Base-by-base conservation (phyloP, 2,888 invertebrate genomes). In the Lordiphosa fenestrarum region DNA sequence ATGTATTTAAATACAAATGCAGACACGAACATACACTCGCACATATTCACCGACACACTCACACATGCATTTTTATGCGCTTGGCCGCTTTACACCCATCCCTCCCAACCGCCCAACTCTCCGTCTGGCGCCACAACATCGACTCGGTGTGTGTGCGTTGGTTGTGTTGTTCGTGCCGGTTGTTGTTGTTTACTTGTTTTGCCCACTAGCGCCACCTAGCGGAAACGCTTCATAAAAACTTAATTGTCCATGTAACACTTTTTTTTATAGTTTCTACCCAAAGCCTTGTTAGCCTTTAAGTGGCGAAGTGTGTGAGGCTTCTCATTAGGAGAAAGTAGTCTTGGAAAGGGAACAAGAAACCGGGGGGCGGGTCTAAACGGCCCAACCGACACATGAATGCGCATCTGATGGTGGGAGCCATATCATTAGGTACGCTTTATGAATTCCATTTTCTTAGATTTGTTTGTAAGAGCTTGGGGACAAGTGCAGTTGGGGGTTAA, bases 141-240 rank as follows among this genome's bases (percentile, higher is more conserved):
- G 35, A 35, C 35, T 40, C 23, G 36, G 40, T 64, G 55, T 63
- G 55, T 63, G 53, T 41, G 44, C 38, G 47, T 39, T 25, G 54
- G 44, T 21, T 13, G 30, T 30, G 12, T 7, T 23, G 12, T 10
- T 30, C 9, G 33, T 44, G 12, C 39, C 73, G 58, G 54, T 59
- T 55, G 71, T 69, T 55, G 71, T 69, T 73, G 66, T 59, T 76
- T 66, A 58, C 68, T 71, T 61, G 67, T 61, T 74, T 69, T 49
- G 63, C 70, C 68, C 72, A 71, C 69, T 54, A 73, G 62, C 76
- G 80, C 76, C 80, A 76, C 82, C 84, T 85, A 85, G 73, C 84
- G 85, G 84, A 85, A 84, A 81, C 83, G 71, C 74, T 84, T 76
- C 82, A 84, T 85, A 85, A 85, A 85, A 85, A 85, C 83, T 85